phyloP scores from a whole-genome alignment of 2,888 invertebrate species.

The Adineta ricciae region DNA sequence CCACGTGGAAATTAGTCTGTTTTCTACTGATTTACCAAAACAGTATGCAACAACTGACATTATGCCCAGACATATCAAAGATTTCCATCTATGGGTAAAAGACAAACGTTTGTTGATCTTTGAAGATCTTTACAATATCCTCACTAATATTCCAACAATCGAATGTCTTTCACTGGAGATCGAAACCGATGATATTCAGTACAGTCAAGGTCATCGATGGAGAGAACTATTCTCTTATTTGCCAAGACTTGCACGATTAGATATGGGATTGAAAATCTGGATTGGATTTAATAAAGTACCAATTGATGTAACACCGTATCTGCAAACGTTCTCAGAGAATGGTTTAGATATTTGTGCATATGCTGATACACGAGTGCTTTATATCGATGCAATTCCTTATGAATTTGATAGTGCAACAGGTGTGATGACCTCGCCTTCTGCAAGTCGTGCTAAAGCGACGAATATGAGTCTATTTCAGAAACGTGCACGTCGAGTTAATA shows the following conservation, averaged over 20 bases:
- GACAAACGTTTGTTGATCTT: background rate
- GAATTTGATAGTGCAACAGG: background rate
- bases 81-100: background rate
- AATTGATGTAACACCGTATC: background rate
- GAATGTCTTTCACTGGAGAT: background rate
- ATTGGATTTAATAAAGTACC: background rate
- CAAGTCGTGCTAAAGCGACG: background rate
- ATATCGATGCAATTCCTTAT: background rate
- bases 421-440: background rate
- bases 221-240: background rate
- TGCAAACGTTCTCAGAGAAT: background rate
- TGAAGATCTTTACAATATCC: background rate
- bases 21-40: background rate
- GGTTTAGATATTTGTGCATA: background rate
- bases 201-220: background rate
- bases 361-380: background rate
- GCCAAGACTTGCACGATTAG: background rate
- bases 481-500: background rate
- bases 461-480: background rate
- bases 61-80: background rate
- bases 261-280: background rate
- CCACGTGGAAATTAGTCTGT: background rate
- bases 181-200: background rate
- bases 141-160: background rate
- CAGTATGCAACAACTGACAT: background rate